These are phyloP conservation scores for Setipinna tenuifilis DNA, from an alignment of 2,797 vertebrate species.

Conservation along the genomic window DNA sequence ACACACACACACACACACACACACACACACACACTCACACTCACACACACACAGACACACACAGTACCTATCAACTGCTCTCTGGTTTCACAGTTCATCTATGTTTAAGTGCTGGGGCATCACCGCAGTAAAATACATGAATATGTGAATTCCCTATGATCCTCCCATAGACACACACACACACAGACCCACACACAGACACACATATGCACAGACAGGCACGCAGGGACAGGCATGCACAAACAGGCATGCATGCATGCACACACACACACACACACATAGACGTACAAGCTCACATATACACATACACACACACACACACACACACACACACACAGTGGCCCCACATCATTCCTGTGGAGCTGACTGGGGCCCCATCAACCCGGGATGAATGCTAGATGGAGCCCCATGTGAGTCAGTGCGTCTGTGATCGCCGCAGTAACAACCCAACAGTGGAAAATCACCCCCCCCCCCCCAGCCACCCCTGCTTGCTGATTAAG, in stretches of 20 bases:
- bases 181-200: neutral
- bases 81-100: slow-evolving; percentile 8
- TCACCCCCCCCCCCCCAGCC: neutral
- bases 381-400: slow-evolving; percentile 33
- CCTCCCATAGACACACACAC: neutral
- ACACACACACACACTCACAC: neutral
- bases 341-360: neutral
- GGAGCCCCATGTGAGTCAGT: slow-evolving; percentile 39
- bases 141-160: neutral
- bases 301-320: neutral
- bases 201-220: neutral
- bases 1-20: no score
- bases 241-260: neutral
- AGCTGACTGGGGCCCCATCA: slow-evolving; percentile 1
- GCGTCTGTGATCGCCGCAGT: slow-evolving; percentile 40
- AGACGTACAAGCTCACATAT: neutral
- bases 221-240: neutral
- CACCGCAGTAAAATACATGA: neutral
- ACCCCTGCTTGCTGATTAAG: neutral
- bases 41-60: neutral
- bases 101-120: neutral
- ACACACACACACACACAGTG: neutral
- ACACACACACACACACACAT: slow-evolving; percentile 1
- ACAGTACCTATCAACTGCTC: neutral
- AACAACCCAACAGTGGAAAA: slow-evolving; percentile 47